phyloP scores from a whole-genome alignment of 2,888 invertebrate species.

The Eutolmus rufibarbis region DNA sequence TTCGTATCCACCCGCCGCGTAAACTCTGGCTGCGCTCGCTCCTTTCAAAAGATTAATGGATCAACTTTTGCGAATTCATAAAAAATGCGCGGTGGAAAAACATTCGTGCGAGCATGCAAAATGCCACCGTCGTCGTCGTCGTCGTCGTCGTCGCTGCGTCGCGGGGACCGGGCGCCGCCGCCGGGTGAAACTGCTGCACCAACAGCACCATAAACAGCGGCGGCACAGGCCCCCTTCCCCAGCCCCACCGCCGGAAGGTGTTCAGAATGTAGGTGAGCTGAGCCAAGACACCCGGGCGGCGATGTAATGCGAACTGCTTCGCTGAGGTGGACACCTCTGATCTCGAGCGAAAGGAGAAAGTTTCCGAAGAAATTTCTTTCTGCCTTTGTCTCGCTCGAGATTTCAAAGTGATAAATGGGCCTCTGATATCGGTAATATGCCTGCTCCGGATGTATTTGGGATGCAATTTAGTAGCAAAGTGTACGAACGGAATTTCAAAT shows the following conservation, averaged over 20 bases:
- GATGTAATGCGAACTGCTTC: not conserved
- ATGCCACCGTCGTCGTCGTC: too few relatives aligned
- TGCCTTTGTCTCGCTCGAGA: conserved; percentile 24
- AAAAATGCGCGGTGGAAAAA: conserved; percentile 6
- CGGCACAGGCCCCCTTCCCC: not conserved
- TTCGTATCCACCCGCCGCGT: not conserved
- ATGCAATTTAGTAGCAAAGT: not conserved
- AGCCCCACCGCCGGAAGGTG: not conserved
- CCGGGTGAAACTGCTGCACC: not conserved
- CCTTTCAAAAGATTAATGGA: conserved; percentile 18
- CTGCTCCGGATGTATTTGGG: not conserved
- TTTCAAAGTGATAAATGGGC: conserved; percentile 20
- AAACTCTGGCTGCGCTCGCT: not conserved
- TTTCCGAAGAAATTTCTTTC: conserved; percentile 19
- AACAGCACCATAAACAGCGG: not conserved
- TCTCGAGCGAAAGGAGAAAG: conserved; percentile 33
- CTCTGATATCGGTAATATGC: not conserved
- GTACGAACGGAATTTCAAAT: not conserved
- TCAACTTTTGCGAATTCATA: conserved; percentile 17
- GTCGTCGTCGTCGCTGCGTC: not conserved
- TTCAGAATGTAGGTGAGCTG: conserved; percentile 15
- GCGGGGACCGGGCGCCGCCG: not conserved
- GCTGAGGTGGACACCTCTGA: conserved; percentile 22
- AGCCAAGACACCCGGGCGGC: not conserved
- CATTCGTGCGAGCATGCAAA: conserved; percentile 12